These are phyloP conservation scores for Nemopilema nomurai DNA, from an alignment of 30 jellyfish, hydroid and myxozoan genomes.

Conservation along the genomic window DNA sequence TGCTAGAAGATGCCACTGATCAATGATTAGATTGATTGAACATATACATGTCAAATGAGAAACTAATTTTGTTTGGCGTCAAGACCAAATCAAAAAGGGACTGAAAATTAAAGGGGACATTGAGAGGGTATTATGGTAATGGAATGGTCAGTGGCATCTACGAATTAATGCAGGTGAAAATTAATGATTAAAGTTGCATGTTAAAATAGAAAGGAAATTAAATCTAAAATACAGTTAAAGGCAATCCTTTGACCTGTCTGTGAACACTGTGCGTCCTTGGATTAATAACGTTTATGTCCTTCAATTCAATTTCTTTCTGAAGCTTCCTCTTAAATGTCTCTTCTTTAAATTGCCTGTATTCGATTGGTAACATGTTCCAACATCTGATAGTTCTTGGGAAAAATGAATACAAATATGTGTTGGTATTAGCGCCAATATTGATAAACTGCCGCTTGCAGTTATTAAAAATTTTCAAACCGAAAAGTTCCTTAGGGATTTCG, in stretches of 20 bases:
- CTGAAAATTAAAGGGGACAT: neutral
- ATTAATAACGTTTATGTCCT: neutral
- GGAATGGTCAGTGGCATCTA: neutral
- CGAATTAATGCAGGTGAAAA: neutral
- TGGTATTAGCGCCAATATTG: neutral
- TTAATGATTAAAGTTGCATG: neutral
- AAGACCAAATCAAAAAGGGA: neutral
- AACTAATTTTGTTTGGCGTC: neutral
- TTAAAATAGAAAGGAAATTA: neutral
- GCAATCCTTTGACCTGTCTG: constrained; percentile 19
- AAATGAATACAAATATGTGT: constrained; percentile 6
- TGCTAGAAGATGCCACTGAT: neutral
- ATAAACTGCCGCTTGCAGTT: constrained; percentile 19
- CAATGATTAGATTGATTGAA: neutral
- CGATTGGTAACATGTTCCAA: constrained; percentile 8
- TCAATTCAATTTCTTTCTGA: constrained; percentile 5
- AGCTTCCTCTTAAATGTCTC: constrained; percentile 7
- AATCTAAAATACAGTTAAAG: constrained; percentile 15
- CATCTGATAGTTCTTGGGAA: neutral
- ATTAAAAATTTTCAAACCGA: no score
- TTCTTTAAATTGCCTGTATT: constrained; percentile 1
- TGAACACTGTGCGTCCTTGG: constrained; percentile 3
- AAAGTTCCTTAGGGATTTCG: no score
- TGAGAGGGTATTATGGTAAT: neutral
- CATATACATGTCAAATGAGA: neutral